Evolutionary conservation across 2,113 vertebrate genomes (phyloP).

Genomic region (Pterocles gutturalis): DNA sequence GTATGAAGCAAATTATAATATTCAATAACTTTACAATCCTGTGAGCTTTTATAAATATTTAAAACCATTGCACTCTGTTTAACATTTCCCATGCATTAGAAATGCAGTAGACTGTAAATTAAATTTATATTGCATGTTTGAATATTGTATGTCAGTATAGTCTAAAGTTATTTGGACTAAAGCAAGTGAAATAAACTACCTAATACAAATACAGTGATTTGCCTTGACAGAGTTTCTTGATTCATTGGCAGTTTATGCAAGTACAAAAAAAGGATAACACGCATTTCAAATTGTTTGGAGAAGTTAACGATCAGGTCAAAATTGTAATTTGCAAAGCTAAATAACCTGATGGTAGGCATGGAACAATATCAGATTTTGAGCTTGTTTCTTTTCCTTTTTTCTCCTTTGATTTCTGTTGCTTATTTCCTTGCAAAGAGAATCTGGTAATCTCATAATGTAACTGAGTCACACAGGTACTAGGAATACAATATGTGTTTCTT

Average conservation of each 20-base stretch:
- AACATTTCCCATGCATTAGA: conserved; percentile 28
- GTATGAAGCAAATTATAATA: conserved; percentile 46
- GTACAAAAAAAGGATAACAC: neutral
- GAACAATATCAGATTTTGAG: neutral
- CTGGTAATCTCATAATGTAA: neutral
- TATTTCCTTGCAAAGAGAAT: neutral
- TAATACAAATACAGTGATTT: conserved; percentile 34
- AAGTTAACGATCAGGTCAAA: conserved; percentile 2
- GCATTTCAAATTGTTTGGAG: neutral
- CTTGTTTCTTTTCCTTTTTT: neutral
- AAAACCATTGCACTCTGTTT: neutral
- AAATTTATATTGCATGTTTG: conserved; percentile 26
- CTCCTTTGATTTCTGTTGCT: neutral
- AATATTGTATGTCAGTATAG: conserved; percentile 4
- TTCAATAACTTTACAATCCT: neutral
- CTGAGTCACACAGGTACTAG: neutral
- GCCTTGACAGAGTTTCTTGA: neutral
- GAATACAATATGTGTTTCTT: neutral
- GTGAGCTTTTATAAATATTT: conserved; percentile 57
- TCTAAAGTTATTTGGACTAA: neutral
- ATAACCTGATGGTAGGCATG: neutral
- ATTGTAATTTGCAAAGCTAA: conserved; percentile 30
- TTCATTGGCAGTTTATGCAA: neutral
- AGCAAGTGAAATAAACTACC: conserved; percentile 4
- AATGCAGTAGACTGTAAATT: conserved; percentile 31